Percentiles rank a stretch among this genome's conserved stretches.
Conservation (phyloP, 1,140 invertebrate genomes). For the Drosophila persimilis region DNA sequence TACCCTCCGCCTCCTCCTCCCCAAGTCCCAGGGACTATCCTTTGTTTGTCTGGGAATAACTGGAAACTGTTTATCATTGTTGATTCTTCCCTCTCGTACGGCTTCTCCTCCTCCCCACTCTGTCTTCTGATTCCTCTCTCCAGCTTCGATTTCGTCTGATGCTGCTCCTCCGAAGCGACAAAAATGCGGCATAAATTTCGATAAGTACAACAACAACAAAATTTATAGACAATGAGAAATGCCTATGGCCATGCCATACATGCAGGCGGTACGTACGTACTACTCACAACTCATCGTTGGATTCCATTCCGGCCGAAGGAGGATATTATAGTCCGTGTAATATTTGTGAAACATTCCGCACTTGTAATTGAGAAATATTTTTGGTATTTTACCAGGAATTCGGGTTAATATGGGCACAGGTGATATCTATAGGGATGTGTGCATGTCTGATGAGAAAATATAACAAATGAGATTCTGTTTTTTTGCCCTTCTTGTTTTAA, state of each 20-base stretch:
- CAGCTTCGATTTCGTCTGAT: conserved; percentile 5
- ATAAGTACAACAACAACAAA: conserved; percentile 5
- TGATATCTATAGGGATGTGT: conserved; percentile 31
- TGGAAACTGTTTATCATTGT: conserved; percentile 79
- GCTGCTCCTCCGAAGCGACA: conserved; percentile 22
- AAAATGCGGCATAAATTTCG: conserved; percentile 35
- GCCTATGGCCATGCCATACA: conserved; percentile 28
- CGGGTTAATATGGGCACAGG: conserved; percentile 61
- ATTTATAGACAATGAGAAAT: conserved; percentile 56
- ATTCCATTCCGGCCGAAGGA: neutral
- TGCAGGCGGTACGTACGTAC: conserved; percentile 6
- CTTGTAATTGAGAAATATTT: conserved; percentile 64
- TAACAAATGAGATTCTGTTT: conserved; percentile 52
- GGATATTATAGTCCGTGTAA: conserved; percentile 15
- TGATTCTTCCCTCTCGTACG: conserved; percentile 51
- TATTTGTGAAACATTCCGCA: conserved; percentile 59
- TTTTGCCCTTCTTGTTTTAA: conserved; percentile 5
- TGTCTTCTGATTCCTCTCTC: conserved; percentile 4
- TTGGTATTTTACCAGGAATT: conserved; percentile 60
- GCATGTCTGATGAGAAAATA: conserved; percentile 37
- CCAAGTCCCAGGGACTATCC: conserved; percentile 38
- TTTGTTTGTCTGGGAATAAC: conserved; percentile 71
- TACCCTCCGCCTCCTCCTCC: conserved; percentile 13
- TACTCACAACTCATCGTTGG: conserved; percentile 31
- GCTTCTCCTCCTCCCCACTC: conserved; percentile 21